phyloP scores from a whole-genome alignment of 1,140 invertebrate species.

The Anoplolepis gracilipes region DNA sequence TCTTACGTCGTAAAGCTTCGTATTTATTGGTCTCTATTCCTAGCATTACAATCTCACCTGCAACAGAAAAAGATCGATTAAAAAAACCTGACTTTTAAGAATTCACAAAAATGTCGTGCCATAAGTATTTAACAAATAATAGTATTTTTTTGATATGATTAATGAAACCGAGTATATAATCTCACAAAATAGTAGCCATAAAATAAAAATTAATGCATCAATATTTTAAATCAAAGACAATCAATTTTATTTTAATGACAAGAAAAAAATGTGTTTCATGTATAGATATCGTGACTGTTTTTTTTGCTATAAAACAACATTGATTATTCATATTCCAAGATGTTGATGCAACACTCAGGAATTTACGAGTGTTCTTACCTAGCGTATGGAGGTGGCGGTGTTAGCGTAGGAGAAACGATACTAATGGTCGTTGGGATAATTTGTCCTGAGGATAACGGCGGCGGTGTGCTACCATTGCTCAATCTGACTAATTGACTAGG shows the following conservation, averaged over 20 bases:
- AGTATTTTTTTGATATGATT: not conserved
- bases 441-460: slow-evolving; percentile 66
- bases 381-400: slow-evolving; percentile 82
- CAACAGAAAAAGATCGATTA: not conserved
- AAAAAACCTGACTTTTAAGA: not conserved
- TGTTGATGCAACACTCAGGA: not conserved
- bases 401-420: slow-evolving; percentile 72
- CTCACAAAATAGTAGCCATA: too few relatives aligned
- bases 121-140: not conserved
- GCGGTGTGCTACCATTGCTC: slow-evolving; percentile 72
- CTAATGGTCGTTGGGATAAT: slow-evolving; percentile 73
- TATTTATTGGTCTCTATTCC: slow-evolving; percentile 45
- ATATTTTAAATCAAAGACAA: not conserved
- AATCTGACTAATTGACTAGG: slow-evolving; percentile 84
- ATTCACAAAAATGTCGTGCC: not conserved
- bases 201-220: slow-evolving; percentile 8
- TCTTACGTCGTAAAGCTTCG: slow-evolving; percentile 29
- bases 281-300: not conserved
- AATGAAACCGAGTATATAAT: not conserved
- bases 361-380: slow-evolving; percentile 74
- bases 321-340: not conserved
- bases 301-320: not conserved
- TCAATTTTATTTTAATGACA: not conserved
- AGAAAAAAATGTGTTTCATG: not conserved
- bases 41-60: slow-evolving; percentile 57